phyloP scores from a whole-genome alignment of 2,113 vertebrate species.

The Paramormyrops kingsleyae region DNA sequence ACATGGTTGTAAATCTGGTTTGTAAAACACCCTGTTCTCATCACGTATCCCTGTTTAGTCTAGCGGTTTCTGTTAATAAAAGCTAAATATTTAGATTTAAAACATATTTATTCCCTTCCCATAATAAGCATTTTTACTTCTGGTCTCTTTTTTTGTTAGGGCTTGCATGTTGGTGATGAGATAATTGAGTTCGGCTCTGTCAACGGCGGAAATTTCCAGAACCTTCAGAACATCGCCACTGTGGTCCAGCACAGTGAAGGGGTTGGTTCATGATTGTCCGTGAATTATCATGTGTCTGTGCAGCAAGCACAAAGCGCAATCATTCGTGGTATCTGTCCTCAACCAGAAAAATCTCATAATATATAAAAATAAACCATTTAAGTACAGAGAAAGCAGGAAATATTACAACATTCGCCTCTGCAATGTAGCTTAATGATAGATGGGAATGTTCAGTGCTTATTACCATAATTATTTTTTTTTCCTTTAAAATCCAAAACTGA shows the following conservation, averaged over 20 bases:
- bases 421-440: neutral
- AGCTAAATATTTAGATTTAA: neutral
- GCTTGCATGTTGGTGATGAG: slow-evolving; percentile 77
- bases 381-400: neutral
- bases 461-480: neutral
- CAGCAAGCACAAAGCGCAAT: neutral
- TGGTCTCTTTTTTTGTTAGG: slow-evolving; percentile 54
- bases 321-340: neutral
- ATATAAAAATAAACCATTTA: neutral
- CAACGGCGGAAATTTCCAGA: slow-evolving; percentile 81
- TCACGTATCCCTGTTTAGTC: neutral
- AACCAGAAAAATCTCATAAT: slow-evolving; percentile 8
- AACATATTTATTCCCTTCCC: neutral
- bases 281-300: neutral
- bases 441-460: neutral
- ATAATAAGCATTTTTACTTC: neutral
- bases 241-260: slow-evolving; percentile 94
- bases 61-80: neutral
- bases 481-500: neutral
- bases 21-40: neutral
- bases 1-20: neutral
- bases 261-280: slow-evolving; percentile 56
- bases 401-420: neutral
- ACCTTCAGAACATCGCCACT: slow-evolving; percentile 76
- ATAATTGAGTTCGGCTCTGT: slow-evolving; percentile 89